A percentile compares a stretch with the other conserved stretches of the same genome.
phyloP scores from a whole-genome alignment of 2,113 vertebrate genomes.

The Helogale parvula region DNA sequence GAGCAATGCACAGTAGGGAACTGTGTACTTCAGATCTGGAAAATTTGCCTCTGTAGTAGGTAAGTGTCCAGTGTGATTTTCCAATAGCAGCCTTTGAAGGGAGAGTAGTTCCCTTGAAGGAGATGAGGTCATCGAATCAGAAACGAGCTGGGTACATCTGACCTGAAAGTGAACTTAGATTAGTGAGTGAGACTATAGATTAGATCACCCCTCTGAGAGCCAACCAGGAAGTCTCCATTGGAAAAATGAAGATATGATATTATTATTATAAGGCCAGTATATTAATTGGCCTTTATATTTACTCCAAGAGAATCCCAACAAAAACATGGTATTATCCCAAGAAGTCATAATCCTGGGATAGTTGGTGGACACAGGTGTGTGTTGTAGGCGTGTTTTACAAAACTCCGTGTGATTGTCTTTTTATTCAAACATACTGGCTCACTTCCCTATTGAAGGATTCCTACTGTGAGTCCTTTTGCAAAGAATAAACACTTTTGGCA shows the following conservation, averaged over 20 bases:
- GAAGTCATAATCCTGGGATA: conserved; percentile 49
- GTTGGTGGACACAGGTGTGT: conserved; percentile 69
- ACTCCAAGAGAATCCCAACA: conserved; percentile 57
- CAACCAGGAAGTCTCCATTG: conserved; percentile 74
- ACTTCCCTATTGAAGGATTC: conserved; percentile 33
- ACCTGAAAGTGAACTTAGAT: conserved; percentile 79
- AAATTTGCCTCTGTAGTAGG: conserved; percentile 24
- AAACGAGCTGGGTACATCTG: conserved; percentile 63
- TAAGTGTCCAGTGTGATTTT: conserved; percentile 56
- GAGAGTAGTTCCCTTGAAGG: conserved; percentile 56
- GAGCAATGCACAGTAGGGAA: conserved; percentile 5
- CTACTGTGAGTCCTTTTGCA: conserved; percentile 50
- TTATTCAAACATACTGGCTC: conserved; percentile 61
- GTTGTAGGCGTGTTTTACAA: conserved; percentile 66
- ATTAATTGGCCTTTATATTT: conserved; percentile 71
- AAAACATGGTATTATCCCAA: conserved; percentile 66
- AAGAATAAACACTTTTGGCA: conserved; percentile 53
- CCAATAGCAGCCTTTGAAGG: conserved; percentile 62
- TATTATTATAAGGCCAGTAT: conserved; percentile 48
- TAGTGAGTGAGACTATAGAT: conserved; percentile 67
- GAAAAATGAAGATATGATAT: conserved; percentile 73
- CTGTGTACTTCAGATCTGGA: conserved; percentile 42
- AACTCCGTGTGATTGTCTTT: conserved; percentile 59
- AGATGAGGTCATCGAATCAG: conserved; percentile 71
- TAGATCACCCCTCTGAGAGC: conserved; percentile 68